Percentiles rank a stretch among this genome's conserved stretches.
Conservation (phyloP, 1,140 invertebrate genomes). For the Drosophila bifasciata region DNA sequence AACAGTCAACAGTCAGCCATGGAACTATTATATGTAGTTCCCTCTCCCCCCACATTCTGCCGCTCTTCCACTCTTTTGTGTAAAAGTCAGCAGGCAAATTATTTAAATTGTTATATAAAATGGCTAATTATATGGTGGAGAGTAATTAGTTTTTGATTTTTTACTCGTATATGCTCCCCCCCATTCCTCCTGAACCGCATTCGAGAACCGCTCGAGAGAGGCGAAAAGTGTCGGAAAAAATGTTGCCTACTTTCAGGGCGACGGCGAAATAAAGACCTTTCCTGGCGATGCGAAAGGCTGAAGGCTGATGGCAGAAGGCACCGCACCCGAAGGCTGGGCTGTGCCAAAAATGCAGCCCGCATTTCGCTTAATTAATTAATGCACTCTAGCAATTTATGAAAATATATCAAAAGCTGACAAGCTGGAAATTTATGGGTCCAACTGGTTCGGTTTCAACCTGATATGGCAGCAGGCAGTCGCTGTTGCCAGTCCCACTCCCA, state of each 20-base stretch:
- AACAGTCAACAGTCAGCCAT: slow-evolving; percentile 33
- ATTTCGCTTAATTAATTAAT: slow-evolving; percentile 81
- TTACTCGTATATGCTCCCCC: slow-evolving; percentile 9
- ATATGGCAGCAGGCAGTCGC: slow-evolving; percentile 41
- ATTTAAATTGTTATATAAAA: slow-evolving; percentile 78
- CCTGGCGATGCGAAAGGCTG: neutral
- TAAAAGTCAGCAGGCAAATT: slow-evolving; percentile 72
- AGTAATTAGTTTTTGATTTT: slow-evolving; percentile 66
- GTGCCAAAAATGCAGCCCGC: slow-evolving; percentile 51
- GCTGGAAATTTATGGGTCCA: slow-evolving; percentile 80
- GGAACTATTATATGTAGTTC: slow-evolving; percentile 60
- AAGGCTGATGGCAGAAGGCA: too few relatives aligned
- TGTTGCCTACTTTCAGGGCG: slow-evolving; percentile 70
- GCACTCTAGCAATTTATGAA: slow-evolving; percentile 82
- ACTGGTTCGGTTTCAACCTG: slow-evolving; percentile 57
- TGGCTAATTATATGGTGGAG: slow-evolving; percentile 63
- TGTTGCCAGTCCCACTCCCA: neutral
- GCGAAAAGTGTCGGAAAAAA: slow-evolving; percentile 12
- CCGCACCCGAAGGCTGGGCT: too few relatives aligned
- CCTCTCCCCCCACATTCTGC: neutral
- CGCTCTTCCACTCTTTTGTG: slow-evolving; percentile 1
- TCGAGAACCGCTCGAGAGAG: too few relatives aligned
- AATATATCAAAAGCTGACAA: slow-evolving; percentile 83
- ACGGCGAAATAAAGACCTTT: slow-evolving; percentile 19
- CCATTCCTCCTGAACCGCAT: too few relatives aligned